Base-by-base conservation (phyloP, 2,888 invertebrate genomes). In the Leptogaster cylindrica region DNA sequence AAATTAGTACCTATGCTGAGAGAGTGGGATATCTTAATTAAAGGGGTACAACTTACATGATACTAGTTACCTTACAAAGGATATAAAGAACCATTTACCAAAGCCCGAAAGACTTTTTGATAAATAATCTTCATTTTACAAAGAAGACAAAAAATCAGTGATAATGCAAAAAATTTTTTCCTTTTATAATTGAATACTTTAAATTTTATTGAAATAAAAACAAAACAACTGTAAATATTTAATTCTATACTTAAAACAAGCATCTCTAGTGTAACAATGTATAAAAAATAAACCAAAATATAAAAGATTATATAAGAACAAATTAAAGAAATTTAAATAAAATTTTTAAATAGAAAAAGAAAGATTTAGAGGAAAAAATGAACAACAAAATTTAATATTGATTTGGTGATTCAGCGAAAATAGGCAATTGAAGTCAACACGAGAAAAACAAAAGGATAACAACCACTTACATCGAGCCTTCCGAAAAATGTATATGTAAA, bases 391-490 rank as follows among this genome's bases (percentile, higher is more conserved):
- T 20, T 20, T 12, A 20, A n/a, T 16, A 46, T n/a, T 46, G 46
- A 46, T 46, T 18, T 6, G 20, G n/a, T 20, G 20, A 20, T 8
- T 23, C 6, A 31, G 31, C 31, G 6, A 8, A 31, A 8, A 7
- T 31, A 8, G 31, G 6, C 31, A 31, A 31, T 8, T 10, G 20
- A 16, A 18, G 18, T 10, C n/a, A 46, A n/a, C 33, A 52, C 10
- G 5, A 44, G 23, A 41, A 25, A 28, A 28, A 28, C 28, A 8
- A 14, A 44, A 12, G 28, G 25, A 61, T 36, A 44, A 44, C 27
- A n/a, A 44, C 28, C 44, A 27, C 27, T 44, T 18, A 61, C 61
- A 44, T 61, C 61, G 61, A 61, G 61, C 61, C 61, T 61, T 61
- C 61, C 61, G 44, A 61, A 61, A 44, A 33, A 46, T n/a, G n/a